A percentile compares a stretch with the other conserved stretches of the same genome.
phyloP scores from a whole-genome alignment of 1,140 invertebrate species.

The Drosophila sp. region DNA sequence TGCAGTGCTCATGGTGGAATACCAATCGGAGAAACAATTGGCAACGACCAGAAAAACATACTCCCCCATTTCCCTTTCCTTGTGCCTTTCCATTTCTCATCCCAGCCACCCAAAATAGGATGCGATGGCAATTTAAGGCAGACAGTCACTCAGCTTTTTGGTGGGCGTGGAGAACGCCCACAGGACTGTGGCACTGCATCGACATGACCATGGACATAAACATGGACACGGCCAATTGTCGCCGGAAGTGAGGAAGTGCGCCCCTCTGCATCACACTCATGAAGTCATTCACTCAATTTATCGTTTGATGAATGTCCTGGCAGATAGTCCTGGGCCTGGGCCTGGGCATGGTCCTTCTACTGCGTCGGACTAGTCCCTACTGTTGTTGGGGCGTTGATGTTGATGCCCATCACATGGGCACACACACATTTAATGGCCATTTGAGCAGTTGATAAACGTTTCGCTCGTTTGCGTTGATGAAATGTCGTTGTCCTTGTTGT shows the following conservation, averaged over 20 bases:
- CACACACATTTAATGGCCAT: slow-evolving; percentile 82
- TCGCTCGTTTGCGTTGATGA: slow-evolving; percentile 81
- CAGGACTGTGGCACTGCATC: slow-evolving; percentile 6
- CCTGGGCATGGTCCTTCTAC: slow-evolving; percentile 19
- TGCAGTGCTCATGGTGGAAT: slow-evolving; percentile 61
- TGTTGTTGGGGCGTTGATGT: slow-evolving; percentile 45
- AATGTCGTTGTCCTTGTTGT: slow-evolving; percentile 69
- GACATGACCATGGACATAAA: slow-evolving; percentile 37
- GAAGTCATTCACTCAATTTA: slow-evolving; percentile 83
- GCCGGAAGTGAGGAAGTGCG: slow-evolving; percentile 65
- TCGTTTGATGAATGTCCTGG: slow-evolving; percentile 83
- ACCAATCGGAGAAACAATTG: slow-evolving; percentile 80
- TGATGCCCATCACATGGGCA: slow-evolving; percentile 28
- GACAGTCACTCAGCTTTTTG: slow-evolving; percentile 64
- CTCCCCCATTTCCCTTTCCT: background rate
- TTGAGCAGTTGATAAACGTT: slow-evolving; percentile 83
- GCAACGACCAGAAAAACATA: slow-evolving; percentile 4
- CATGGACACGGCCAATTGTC: slow-evolving; percentile 65
- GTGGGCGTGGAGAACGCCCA: slow-evolving; percentile 54
- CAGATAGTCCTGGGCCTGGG: slow-evolving; percentile 64
- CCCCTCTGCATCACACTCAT: slow-evolving; percentile 73
- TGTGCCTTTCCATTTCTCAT: background rate
- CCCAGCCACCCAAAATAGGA: slow-evolving; percentile 43
- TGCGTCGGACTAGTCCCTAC: slow-evolving; percentile 6
- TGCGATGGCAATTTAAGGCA: slow-evolving; percentile 82